Evolutionary conservation across 2,113 vertebrate genomes (phyloP).

Genomic region (Eulemur rufifrons): DNA sequence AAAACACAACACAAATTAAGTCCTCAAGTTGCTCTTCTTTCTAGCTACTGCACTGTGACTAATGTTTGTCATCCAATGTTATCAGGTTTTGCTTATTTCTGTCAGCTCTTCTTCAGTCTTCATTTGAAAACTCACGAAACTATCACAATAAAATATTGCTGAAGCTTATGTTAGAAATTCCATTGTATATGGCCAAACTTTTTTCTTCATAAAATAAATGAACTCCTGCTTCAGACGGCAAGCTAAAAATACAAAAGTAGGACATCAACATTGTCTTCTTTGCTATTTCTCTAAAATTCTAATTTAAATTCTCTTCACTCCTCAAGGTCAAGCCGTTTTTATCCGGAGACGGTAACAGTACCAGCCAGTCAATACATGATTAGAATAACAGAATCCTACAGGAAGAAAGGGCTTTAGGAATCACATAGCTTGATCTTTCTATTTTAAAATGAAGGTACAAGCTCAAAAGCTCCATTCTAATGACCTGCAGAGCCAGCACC

Average conservation of each 20-base stretch:
- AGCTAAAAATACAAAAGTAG: background rate
- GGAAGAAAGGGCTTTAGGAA: background rate
- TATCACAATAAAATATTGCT: background rate
- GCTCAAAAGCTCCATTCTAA: background rate
- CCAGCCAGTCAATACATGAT: background rate
- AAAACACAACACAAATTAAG: constrained; percentile 65
- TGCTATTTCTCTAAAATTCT: background rate
- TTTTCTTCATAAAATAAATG: background rate
- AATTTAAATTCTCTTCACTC: background rate
- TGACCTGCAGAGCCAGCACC: too few relatives aligned
- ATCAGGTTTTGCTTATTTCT: background rate
- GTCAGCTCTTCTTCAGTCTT: background rate
- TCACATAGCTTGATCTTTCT: background rate
- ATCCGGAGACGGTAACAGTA: background rate
- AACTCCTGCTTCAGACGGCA: background rate
- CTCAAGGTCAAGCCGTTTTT: background rate
- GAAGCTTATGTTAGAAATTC: too few relatives aligned
- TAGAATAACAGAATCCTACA: background rate
- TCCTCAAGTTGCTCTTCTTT: background rate
- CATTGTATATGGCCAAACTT: background rate
- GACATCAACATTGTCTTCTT: background rate
- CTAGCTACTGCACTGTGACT: background rate
- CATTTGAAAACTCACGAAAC: background rate
- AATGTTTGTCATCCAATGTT: background rate
- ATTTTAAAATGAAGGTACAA: background rate